Percentiles rank a stretch among this genome's conserved stretches.
These are phyloP conservation scores for Apodemus sylvaticus DNA, from an alignment of 2,113 vertebrate genomes.

Conservation along the genomic window DNA sequence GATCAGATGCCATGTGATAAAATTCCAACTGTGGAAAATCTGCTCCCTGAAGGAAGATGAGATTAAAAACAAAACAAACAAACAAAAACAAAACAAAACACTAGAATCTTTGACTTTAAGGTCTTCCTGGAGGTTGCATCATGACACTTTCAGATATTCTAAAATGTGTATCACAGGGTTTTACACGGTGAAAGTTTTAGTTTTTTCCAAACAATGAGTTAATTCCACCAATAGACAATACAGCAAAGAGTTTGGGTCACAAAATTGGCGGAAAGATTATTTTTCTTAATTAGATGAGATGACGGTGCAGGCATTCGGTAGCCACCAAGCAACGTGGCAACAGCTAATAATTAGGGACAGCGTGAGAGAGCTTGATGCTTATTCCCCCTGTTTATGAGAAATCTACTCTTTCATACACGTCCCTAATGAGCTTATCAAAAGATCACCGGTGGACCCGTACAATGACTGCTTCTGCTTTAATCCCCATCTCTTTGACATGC, in stretches of 20 bases:
- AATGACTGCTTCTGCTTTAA: background rate
- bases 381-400: background rate
- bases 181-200: background rate
- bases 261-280: background rate
- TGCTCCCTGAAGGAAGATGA: background rate
- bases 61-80: background rate
- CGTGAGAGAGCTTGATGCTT: background rate
- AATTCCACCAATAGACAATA: background rate
- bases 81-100: background rate
- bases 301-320: background rate
- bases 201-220: background rate
- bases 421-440: slow-evolving; percentile 6
- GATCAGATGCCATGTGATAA: background rate
- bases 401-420: background rate
- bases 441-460: background rate
- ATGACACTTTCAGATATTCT: background rate
- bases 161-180: background rate
- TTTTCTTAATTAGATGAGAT: slow-evolving; percentile 47
- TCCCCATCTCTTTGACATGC: background rate
- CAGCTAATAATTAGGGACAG: slow-evolving; percentile 38
- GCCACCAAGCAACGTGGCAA: background rate
- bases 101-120: background rate
- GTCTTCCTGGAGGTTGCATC: background rate
- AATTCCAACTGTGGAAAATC: background rate
- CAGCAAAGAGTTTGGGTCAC: background rate